Conservation (phyloP, 2,113 vertebrate genomes). For the Podocnemis expansa region DNA sequence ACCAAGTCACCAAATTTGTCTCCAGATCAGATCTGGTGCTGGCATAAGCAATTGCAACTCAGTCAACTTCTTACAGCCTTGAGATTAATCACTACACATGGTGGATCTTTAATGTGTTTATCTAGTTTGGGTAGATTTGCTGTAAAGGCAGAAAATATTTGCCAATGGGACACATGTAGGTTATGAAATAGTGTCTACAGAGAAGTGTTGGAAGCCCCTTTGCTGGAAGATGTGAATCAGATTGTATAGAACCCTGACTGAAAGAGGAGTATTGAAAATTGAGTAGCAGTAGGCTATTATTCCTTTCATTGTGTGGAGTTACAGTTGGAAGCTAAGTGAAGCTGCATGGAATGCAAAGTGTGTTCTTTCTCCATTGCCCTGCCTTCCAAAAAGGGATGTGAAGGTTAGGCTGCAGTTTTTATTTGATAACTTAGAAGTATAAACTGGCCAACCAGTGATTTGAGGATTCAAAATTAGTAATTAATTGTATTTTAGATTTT, state of each 20-base stretch:
- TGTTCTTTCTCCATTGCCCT: fast-evolving
- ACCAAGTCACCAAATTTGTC: fast-evolving
- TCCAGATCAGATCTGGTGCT: fast-evolving
- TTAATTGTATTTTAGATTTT: not conserved
- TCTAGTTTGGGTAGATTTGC: not conserved
- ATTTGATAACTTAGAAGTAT: fast-evolving
- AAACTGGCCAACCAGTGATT: fast-evolving
- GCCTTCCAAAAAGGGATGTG: fast-evolving
- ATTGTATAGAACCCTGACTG: not conserved
- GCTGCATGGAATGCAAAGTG: not conserved
- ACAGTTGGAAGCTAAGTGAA: not conserved
- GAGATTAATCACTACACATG: fast-evolving
- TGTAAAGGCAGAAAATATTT: not conserved
- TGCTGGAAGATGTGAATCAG: not conserved
- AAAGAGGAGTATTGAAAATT: not conserved
- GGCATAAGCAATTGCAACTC: fast-evolving
- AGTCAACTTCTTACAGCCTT: fast-evolving
- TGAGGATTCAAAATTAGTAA: fast-evolving
- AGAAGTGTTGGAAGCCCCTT: not conserved
- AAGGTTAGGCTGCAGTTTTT: fast-evolving
- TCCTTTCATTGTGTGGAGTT: not conserved
- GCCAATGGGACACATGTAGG: not conserved
- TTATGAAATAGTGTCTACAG: fast-evolving
- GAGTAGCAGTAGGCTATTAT: not conserved
- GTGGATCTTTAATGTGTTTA: not conserved